Conservation (phyloP, 2,113 vertebrate genomes). For the Leiothrix lutea region DNA sequence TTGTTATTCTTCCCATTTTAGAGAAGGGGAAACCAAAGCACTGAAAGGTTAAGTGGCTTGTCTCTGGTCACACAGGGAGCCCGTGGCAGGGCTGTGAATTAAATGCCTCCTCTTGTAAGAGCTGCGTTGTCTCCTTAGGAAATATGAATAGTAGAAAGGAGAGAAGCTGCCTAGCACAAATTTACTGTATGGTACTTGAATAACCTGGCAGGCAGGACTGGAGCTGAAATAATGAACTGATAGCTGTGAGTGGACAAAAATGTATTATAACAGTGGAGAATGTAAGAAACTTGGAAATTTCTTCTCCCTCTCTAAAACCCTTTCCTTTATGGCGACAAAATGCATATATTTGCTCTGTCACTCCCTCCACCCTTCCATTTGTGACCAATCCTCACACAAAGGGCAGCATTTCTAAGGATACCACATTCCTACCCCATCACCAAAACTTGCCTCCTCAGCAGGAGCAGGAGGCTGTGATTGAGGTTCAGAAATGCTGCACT, state of each 20-base stretch:
- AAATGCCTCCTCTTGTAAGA: conserved; percentile 13
- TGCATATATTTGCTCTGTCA: not conserved
- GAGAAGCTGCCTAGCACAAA: not conserved
- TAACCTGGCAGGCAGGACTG: conserved; percentile 21
- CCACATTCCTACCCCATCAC: accelerated
- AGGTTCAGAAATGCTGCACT: accelerated
- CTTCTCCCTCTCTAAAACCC: not conserved
- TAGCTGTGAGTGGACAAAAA: not conserved
- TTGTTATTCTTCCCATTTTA: not conserved
- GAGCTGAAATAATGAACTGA: conserved; percentile 18
- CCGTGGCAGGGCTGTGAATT: conserved; percentile 1
- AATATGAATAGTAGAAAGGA: conserved; percentile 32
- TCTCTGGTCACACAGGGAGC: not conserved
- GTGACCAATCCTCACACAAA: not conserved
- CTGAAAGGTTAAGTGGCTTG: conserved; percentile 39
- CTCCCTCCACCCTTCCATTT: not conserved
- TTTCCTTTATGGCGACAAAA: not conserved
- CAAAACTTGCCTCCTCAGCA: not conserved
- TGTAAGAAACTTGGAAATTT: not conserved
- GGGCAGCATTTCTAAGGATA: not conserved
- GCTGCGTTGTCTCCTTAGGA: not conserved
- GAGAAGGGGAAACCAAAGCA: not conserved
- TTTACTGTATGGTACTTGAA: conserved; percentile 21
- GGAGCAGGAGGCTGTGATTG: not conserved
- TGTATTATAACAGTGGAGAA: not conserved